A percentile compares a stretch with the other conserved stretches of the same genome.
Conservation (phyloP, 1,140 invertebrate species). For the Thalassaphorura encarpata region DNA sequence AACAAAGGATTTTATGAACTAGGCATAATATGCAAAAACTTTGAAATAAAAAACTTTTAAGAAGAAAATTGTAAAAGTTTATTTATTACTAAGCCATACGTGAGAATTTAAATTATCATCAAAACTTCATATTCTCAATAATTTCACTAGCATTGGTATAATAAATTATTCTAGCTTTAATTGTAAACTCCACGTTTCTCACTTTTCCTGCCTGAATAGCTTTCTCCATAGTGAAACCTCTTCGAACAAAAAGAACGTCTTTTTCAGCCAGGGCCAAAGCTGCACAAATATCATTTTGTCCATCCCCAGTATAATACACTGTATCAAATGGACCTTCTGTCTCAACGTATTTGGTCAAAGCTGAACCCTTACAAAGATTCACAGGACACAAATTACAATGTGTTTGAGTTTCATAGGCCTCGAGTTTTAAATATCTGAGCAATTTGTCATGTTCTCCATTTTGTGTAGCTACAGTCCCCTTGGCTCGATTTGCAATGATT, state of each 20-base stretch:
- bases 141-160: not conserved
- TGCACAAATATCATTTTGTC: conserved; percentile 22
- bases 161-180: not conserved
- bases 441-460: not conserved
- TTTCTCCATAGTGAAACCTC: not conserved
- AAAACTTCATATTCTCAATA: not conserved
- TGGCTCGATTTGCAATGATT: conserved; percentile 20
- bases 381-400: conserved; percentile 17
- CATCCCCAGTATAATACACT: conserved; percentile 26
- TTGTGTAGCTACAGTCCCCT: not conserved
- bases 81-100: too few species aligned
- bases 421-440: conserved; percentile 12
- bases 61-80: too few species aligned
- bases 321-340: conserved; percentile 18
- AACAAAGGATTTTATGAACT: too few species aligned
- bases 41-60: too few species aligned
- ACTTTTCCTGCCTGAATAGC: not conserved
- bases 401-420: conserved; percentile 18
- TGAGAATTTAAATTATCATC: too few species aligned
- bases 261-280: not conserved
- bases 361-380: conserved; percentile 28
- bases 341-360: conserved; percentile 18
- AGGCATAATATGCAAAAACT: too few species aligned
- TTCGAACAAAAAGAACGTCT: not conserved
- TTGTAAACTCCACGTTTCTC: not conserved